These are phyloP conservation scores for Entelurus aequoreus DNA, from an alignment of 2,113 vertebrate genomes.

Conservation along the genomic window DNA sequence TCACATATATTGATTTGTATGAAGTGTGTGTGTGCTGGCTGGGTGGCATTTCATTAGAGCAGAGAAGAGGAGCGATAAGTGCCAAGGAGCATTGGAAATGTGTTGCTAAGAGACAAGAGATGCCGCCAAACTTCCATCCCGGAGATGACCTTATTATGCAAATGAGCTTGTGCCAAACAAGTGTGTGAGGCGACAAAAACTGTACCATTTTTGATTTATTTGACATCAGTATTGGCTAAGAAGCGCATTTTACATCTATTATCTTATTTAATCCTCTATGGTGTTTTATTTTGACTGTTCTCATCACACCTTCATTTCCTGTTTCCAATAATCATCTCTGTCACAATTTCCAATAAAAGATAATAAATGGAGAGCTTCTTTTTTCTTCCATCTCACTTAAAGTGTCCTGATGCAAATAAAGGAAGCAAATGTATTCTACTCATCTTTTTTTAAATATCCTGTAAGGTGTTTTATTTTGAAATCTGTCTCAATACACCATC, in stretches of 20 bases:
- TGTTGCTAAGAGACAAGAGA: conserved; percentile 67
- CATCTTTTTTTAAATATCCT: too few relatives aligned
- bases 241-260: not conserved
- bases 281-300: too few relatives aligned
- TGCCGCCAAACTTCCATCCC: conserved; percentile 93
- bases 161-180: conserved; percentile 87
- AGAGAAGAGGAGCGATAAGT: conserved; percentile 86
- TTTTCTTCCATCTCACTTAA: too few relatives aligned
- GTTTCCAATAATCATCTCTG: too few relatives aligned
- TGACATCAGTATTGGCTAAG: not conserved
- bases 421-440: too few relatives aligned
- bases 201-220: conserved; percentile 73
- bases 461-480: too few relatives aligned
- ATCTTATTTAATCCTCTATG: not conserved
- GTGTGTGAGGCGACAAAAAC: conserved; percentile 78
- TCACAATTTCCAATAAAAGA: too few relatives aligned
- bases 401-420: too few relatives aligned
- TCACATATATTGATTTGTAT: conserved; percentile 77
- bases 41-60: conserved; percentile 95
- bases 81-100: conserved; percentile 90
- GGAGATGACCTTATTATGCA: conserved; percentile 95
- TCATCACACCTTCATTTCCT: too few relatives aligned
- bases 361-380: too few relatives aligned
- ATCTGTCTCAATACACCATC: too few relatives aligned
- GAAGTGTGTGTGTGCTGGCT: conserved; percentile 81